Base-by-base conservation (phyloP, 1,140 invertebrate genomes). In the Bombus balteatus region DNA sequence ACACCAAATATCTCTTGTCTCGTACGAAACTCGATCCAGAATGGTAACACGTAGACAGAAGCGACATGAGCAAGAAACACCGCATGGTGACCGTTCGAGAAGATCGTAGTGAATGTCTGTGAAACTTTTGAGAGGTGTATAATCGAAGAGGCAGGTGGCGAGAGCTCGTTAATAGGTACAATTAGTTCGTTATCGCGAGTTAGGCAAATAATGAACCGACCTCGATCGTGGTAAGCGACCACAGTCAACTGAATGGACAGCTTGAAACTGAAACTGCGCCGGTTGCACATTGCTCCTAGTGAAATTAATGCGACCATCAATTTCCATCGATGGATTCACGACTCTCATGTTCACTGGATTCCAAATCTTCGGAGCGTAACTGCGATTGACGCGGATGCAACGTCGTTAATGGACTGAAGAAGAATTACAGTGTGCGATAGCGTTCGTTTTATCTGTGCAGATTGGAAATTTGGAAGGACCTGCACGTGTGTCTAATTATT, bases 1-100 rank as follows among this genome's bases (percentile, higher is more conserved):
- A 94, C 39, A 95, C 93, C 72, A 95, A 90, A 87, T 94, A 93
- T 86, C 94, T 92, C 89, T 92, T 94, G 74, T 80, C 68, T 57
- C 92, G 87, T 53, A 72, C 81, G 66, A 28, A 41, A 3, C 39
- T 73, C 34, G 34, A 79, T 75, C 43, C 32, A 13, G 32, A 43
- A 66, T 47, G 41, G 13, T 4, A 1, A 74, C 32, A 37, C 22
- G 28, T 71, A 41, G 81, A 22, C 53, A 78, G 25, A 32, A 79
- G 1, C 32, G 32, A 59, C 3, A 77, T 10, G 15, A 34, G 5
- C n/a, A 71, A 47, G 34, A 32, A 37, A 41, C 32, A 5, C 12
- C 32, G 53, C 83, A 85, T 85, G 53, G 5, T 47, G 37, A n/a
- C 18, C 53, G 53, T 28, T 9, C n/a, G 39, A 28, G 25, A 12